Percentiles rank a stretch among this genome's conserved stretches.
phyloP scores from a whole-genome alignment of 2,888 invertebrate genomes.

The Notodonta dromedarius region DNA sequence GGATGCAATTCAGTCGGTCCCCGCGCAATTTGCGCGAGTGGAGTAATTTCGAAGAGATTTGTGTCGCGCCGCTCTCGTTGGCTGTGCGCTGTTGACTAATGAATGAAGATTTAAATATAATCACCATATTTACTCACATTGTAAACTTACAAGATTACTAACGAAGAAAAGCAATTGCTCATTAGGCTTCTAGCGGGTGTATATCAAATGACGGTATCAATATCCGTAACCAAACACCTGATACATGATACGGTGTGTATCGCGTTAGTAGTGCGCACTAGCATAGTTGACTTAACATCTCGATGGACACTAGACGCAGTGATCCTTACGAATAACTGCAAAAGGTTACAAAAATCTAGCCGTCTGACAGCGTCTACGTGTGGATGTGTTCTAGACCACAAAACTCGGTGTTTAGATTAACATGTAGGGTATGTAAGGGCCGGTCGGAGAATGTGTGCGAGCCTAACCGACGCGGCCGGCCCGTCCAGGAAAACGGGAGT shows the following conservation, averaged over 20 bases:
- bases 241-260: slow-evolving; percentile 34
- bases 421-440: slow-evolving; percentile 45
- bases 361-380: slow-evolving; percentile 33
- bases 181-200: slow-evolving; percentile 9
- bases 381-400: slow-evolving; percentile 53
- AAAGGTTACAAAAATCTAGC: slow-evolving; percentile 35
- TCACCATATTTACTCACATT: neutral
- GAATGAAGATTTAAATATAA: slow-evolving; percentile 37
- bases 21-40: slow-evolving; percentile 80
- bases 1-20: slow-evolving; percentile 81
- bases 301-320: slow-evolving; percentile 15
- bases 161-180: neutral
- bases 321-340: slow-evolving; percentile 13
- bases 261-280: slow-evolving; percentile 5
- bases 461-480: slow-evolving; percentile 55
- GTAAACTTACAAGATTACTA: neutral
- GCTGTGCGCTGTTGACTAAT: slow-evolving; percentile 42
- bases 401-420: slow-evolving; percentile 53
- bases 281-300: slow-evolving; percentile 15
- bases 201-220: slow-evolving; percentile 48
- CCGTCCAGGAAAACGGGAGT: slow-evolving; percentile 42
- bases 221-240: slow-evolving; percentile 52
- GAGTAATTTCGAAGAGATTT: slow-evolving; percentile 77
- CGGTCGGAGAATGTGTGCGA: slow-evolving; percentile 52
- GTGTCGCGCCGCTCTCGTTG: slow-evolving; percentile 48